phyloP scores from a whole-genome alignment of 2,113 vertebrate species.

The Columba janthina region DNA sequence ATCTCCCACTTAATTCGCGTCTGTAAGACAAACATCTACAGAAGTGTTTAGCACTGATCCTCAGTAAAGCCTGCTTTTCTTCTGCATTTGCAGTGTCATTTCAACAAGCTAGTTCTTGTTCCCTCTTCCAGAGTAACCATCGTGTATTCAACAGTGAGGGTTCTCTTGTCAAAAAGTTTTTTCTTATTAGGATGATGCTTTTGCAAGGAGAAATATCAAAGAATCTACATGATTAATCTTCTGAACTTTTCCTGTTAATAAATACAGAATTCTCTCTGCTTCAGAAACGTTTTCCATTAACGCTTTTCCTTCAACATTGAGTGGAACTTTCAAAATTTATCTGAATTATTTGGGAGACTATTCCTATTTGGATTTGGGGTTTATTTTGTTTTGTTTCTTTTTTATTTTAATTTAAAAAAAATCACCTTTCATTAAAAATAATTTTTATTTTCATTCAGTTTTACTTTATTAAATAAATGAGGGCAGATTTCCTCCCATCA shows the following conservation, averaged over 20 bases:
- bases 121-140: neutral
- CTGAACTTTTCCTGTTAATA: neutral
- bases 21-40: neutral
- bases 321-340: neutral
- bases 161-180: neutral
- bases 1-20: neutral
- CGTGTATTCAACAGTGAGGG: neutral
- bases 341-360: neutral
- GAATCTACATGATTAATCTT: neutral
- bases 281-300: neutral
- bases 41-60: neutral
- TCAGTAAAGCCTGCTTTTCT: conserved; percentile 23
- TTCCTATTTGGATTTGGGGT: neutral
- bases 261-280: neutral
- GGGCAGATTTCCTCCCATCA: neutral
- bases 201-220: conserved; percentile 12
- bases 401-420: neutral
- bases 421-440: neutral
- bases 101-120: conserved; percentile 12
- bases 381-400: no score
- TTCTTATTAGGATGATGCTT: conserved; percentile 8
- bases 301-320: neutral
- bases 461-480: neutral
- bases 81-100: neutral
- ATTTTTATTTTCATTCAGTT: neutral